These are phyloP conservation scores for Noctua janthina DNA, from an alignment of 2,888 invertebrate species.

Conservation along the genomic window DNA sequence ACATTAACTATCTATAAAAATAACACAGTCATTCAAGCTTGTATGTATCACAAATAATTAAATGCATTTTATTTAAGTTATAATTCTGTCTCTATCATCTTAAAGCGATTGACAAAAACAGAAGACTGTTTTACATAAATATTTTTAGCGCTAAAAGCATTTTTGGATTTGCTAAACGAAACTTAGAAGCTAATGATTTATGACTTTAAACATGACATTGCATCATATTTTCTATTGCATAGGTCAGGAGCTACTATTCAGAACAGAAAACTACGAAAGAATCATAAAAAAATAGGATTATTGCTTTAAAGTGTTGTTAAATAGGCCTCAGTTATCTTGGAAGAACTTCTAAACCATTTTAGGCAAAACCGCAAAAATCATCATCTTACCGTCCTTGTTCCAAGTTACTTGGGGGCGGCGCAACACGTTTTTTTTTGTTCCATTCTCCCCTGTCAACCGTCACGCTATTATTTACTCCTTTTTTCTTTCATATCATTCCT, in stretches of 20 bases:
- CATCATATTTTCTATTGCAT: not conserved
- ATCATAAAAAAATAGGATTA: not conserved
- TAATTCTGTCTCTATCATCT: not conserved
- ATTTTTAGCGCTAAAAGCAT: not conserved
- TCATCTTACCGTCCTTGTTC: too few species aligned
- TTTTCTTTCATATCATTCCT: too few species aligned
- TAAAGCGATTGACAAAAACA: not conserved
- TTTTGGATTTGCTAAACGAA: not conserved
- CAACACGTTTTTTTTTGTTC: too few species aligned
- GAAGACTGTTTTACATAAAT: not conserved
- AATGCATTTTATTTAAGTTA: not conserved
- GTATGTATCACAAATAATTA: not conserved
- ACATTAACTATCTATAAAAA: not conserved
- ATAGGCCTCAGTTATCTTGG: not conserved
- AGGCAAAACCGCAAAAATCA: too few species aligned
- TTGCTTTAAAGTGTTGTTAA: not conserved
- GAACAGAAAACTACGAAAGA: not conserved
- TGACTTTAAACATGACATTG: not conserved
- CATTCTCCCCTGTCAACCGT: too few species aligned
- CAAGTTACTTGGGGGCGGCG: too few species aligned
- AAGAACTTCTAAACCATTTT: not conserved
- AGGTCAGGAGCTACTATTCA: not conserved
- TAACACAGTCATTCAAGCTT: not conserved
- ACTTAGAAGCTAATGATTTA: not conserved
- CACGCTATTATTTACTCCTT: too few species aligned